phyloP scores from a whole-genome alignment of 2,113 vertebrate species.

The Paradoxurus hermaphroditus region DNA sequence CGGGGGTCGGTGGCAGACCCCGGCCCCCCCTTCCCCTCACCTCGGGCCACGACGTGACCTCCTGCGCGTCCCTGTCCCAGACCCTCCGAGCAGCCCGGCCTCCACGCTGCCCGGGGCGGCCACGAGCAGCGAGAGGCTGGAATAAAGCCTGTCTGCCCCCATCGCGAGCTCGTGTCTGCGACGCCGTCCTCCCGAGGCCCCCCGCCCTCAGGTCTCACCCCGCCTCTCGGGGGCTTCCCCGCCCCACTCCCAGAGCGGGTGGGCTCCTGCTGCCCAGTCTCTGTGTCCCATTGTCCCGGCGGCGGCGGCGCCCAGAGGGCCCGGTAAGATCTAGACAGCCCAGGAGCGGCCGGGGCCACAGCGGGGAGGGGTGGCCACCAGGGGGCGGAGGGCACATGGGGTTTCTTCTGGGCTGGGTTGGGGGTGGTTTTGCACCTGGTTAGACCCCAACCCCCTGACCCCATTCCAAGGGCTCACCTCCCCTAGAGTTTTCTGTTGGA shows the following conservation, averaged over 20 bases:
- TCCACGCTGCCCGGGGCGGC: background rate
- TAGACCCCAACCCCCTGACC: background rate
- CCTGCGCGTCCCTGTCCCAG: background rate
- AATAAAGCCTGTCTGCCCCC: slow-evolving; percentile 37
- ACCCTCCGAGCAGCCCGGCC: background rate
- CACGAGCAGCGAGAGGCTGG: fast-evolving
- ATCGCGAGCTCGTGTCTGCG: fast-evolving
- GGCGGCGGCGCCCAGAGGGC: too few species aligned
- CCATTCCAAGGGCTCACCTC: background rate
- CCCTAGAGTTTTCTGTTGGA: fast-evolving
- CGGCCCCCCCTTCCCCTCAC: fast-evolving
- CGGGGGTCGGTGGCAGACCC: background rate
- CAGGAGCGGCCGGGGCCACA: background rate
- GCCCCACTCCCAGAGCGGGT: fast-evolving
- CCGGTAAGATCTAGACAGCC: background rate
- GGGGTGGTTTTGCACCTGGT: background rate
- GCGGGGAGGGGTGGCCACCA: background rate
- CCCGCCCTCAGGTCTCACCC: background rate
- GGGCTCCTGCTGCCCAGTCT: background rate
- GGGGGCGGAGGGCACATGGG: too few species aligned
- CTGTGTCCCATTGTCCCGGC: background rate
- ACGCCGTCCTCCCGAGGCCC: fast-evolving
- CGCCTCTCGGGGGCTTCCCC: too few species aligned
- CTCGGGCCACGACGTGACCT: background rate
- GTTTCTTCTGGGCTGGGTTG: background rate